Evolutionary conservation across 2,113 vertebrate genomes (phyloP), one percentile per base, ranked within the genome.

Genomic region (Neopipo cinnamomea): DNA sequence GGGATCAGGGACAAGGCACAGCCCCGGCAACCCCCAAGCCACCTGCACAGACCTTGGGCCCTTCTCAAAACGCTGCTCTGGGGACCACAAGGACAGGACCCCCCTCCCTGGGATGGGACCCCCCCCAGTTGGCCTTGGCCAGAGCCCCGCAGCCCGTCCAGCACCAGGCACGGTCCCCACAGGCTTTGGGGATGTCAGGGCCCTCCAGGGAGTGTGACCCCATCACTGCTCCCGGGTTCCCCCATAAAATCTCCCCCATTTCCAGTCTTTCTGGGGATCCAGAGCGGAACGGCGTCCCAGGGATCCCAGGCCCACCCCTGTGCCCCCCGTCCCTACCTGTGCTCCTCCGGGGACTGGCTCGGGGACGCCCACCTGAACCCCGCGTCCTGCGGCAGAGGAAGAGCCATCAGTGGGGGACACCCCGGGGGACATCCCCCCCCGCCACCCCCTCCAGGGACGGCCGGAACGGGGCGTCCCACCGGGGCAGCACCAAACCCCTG

Each of bases 321-420:
- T 0, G 11, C 5, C 41, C 22, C 33, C 58, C 6, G 1, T 21
- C 61, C 92, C 63, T 96, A 96, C 99, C 99, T 98, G 84, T 99
- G 98, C 79, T 99, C 99, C 92, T 99, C 99, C 1, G 98, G 98
- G 53, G 98, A 96, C 90, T 98, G 98, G 17, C 97, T 98, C 1
- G 98, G 97, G 52, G 98, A 98, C 53, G 97, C 98, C 99, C 99
- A 99, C 74, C 97, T 98, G 97, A 99, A 98, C 75, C 98, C 97
- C 0, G 97, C 95, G 1, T 98, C 98, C 99, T 99, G 94, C 0
- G 1, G 23, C 89, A 53, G 84, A 89, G 35, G 37, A 52, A 71
- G n/a, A 74, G 50, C n/a, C 18, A 5, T 92, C 33, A 87, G 58
- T 1, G 0, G 67, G 73, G 23, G 24, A 27, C 61, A 19, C 37